These are phyloP conservation scores for Leiothrix lutea DNA, from an alignment of 2,113 vertebrate genomes.

Conservation along the genomic window DNA sequence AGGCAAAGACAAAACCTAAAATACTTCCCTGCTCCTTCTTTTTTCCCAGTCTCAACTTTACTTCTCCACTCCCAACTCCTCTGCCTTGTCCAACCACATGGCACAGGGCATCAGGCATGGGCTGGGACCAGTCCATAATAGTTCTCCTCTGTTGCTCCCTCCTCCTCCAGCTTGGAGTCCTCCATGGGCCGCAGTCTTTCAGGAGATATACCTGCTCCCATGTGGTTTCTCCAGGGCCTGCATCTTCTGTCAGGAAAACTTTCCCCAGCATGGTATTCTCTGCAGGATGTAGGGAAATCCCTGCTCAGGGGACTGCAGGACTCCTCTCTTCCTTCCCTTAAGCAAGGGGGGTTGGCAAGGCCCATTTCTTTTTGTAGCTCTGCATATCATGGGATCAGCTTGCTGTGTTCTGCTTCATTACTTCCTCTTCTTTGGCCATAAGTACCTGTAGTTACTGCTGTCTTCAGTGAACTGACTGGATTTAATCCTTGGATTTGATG, in stretches of 20 bases:
- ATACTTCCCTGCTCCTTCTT: fast-evolving
- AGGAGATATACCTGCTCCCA: background rate
- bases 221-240: background rate
- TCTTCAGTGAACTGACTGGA: background rate
- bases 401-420: background rate
- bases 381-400: background rate
- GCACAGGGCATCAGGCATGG: background rate
- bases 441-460: background rate
- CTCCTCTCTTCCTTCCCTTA: background rate
- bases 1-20: background rate
- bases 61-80: background rate
- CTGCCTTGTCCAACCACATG: background rate
- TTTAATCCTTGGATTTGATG: background rate
- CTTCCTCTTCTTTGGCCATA: background rate
- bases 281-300: background rate
- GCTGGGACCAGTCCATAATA: background rate
- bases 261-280: background rate
- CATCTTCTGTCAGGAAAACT: background rate
- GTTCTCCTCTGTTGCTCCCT: background rate
- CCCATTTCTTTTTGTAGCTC: background rate
- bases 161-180: background rate
- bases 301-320: background rate
- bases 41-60: background rate
- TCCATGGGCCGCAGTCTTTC: background rate
- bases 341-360: background rate